Conservation (phyloP, 2,113 vertebrate genomes). For the Tachycineta bicolor region DNA sequence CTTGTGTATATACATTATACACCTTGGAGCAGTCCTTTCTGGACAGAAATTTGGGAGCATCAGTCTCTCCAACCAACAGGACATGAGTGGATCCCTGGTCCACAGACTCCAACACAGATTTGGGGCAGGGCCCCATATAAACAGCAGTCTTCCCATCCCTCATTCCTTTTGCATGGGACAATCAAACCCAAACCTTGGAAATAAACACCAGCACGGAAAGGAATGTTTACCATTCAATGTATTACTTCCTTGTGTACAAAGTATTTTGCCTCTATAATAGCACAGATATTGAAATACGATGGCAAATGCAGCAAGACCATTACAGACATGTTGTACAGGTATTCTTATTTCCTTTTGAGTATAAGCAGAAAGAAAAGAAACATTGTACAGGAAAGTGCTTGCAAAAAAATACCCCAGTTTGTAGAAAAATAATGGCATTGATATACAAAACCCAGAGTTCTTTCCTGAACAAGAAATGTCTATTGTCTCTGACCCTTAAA, state of each 20-base stretch:
- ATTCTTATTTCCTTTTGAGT: conserved; percentile 38
- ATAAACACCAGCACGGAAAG: conserved; percentile 26
- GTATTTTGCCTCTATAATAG: conserved; percentile 55
- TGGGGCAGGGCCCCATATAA: not conserved
- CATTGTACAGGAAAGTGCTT: conserved; percentile 66
- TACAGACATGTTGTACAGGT: not conserved
- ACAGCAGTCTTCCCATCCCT: not conserved
- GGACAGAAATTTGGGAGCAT: not conserved
- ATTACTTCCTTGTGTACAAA: conserved; percentile 66
- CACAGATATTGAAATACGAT: conserved; percentile 47
- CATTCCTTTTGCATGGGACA: not conserved
- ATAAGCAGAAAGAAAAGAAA: conserved; percentile 56
- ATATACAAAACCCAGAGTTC: conserved; percentile 20
- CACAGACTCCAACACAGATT: not conserved
- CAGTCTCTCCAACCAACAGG: not conserved
- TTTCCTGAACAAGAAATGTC: conserved; percentile 39
- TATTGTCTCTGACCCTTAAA: conserved; percentile 27
- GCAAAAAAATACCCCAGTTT: conserved; percentile 34
- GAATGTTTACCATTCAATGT: conserved; percentile 45
- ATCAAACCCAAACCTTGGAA: not conserved
- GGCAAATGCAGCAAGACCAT: conserved; percentile 47
- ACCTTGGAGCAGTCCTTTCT: not conserved
- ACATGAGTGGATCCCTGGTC: not conserved
- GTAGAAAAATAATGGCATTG: conserved; percentile 58
- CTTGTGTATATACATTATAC: accelerated